Conservation (phyloP, 2,888 invertebrate species). For the Orgyia antiqua region DNA sequence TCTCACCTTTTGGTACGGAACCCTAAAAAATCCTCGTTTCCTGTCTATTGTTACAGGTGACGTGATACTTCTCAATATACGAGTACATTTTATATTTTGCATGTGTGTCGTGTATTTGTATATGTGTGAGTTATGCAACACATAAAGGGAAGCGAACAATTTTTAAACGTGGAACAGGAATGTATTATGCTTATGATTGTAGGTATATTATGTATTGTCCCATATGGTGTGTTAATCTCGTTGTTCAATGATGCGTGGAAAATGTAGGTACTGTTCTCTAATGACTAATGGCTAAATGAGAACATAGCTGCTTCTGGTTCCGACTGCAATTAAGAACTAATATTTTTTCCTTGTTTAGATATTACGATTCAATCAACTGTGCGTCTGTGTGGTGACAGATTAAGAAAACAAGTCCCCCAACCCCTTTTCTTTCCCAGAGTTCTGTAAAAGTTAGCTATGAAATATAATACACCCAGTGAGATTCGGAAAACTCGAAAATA, state of each 20-base stretch:
- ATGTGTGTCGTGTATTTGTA: too few relatives aligned
- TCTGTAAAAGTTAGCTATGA: too few relatives aligned
- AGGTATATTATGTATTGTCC: not conserved
- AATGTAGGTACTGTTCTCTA: slow-evolving; percentile 2
- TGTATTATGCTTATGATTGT: not conserved
- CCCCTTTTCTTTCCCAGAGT: too few relatives aligned
- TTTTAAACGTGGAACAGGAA: too few relatives aligned
- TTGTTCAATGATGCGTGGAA: slow-evolving; percentile 4
- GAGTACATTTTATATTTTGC: too few relatives aligned
- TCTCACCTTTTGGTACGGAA: too few relatives aligned
- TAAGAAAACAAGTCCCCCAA: too few relatives aligned
- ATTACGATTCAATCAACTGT: too few relatives aligned
- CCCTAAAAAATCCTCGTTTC: slow-evolving; percentile 22
- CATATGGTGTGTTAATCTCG: slow-evolving; percentile 2
- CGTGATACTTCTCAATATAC: slow-evolving; percentile 5
- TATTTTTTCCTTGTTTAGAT: not conserved
- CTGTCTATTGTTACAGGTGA: slow-evolving; percentile 25
- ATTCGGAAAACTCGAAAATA: too few relatives aligned
- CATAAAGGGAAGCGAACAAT: slow-evolving; percentile 13
- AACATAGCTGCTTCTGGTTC: not conserved
- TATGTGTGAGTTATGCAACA: slow-evolving; percentile 22
- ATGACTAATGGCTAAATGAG: not conserved
- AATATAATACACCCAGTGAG: too few relatives aligned
- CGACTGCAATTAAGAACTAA: not conserved
- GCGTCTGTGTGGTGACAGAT: too few relatives aligned